Evolutionary conservation across 2,113 vertebrate genomes (phyloP).

Genomic region (Rhinichthys klamathensis): DNA sequence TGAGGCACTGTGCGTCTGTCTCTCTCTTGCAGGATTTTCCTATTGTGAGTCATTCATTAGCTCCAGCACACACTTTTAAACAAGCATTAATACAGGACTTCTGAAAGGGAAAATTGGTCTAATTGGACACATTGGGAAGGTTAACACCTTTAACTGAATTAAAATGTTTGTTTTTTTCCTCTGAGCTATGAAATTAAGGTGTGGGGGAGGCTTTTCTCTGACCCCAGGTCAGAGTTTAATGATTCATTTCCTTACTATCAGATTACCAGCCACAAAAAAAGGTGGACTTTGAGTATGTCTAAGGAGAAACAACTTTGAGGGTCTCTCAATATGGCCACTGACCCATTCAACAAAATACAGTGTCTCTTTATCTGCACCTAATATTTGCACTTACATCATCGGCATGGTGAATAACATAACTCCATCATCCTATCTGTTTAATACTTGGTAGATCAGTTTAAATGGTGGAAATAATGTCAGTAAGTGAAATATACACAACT

Average conservation of each 20-base stretch:
- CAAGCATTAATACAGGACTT: constrained; percentile 30
- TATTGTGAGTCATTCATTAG: constrained; percentile 55
- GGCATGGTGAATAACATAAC: neutral
- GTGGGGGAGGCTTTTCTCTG: neutral
- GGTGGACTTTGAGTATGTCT: neutral
- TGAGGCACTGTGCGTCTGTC: constrained; percentile 18
- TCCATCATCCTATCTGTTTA: neutral
- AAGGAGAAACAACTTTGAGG: neutral
- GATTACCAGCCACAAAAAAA: neutral
- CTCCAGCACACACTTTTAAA: constrained; percentile 29
- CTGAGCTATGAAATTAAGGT: constrained; percentile 15
- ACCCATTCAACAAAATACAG: neutral
- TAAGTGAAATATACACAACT: neutral
- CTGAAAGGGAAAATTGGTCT: constrained; percentile 38
- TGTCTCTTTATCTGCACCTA: neutral
- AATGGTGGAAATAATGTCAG: neutral
- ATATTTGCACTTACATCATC: neutral
- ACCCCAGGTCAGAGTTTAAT: constrained; percentile 20
- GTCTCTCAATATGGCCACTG: neutral
- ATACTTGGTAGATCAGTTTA: neutral
- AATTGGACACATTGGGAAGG: constrained; percentile 32
- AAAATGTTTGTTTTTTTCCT: constrained; percentile 30
- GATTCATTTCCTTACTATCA: neutral
- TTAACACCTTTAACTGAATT: constrained; percentile 24
- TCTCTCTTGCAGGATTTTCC: constrained; percentile 48